A percentile compares a stretch with the other conserved stretches of the same genome.
These are phyloP conservation scores for Fistularia tabacaria DNA, from an alignment of 2,797 vertebrate genomes.

Conservation along the genomic window DNA sequence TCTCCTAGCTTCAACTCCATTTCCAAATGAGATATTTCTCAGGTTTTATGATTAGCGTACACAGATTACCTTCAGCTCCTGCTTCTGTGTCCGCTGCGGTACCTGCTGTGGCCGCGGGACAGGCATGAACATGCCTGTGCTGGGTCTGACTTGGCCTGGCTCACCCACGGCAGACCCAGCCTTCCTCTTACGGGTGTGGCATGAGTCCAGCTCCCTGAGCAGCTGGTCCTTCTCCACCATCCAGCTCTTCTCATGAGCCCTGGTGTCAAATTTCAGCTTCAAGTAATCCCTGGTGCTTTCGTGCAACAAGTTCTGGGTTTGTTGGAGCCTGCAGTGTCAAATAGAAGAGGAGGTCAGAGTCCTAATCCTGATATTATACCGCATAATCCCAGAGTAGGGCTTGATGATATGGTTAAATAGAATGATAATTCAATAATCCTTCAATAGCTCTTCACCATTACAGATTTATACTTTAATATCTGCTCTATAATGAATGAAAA, in stretches of 20 bases:
- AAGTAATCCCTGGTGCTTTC: conserved; percentile 92
- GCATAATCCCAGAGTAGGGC: no score
- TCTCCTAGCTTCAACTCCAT: no score
- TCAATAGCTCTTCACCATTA: no score
- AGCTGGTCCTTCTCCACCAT: conserved; percentile 91
- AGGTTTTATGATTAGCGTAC: not conserved
- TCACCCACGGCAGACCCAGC: conserved; percentile 12
- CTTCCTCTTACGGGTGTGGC: conserved; percentile 65
- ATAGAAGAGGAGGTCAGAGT: not conserved
- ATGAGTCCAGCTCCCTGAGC: conserved; percentile 78
- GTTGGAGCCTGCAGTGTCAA: conserved; percentile 75
- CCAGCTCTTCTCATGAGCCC: conserved; percentile 87
- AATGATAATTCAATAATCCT: no score
- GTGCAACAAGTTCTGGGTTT: conserved; percentile 85
- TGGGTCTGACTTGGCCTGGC: not conserved
- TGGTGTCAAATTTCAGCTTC: conserved; percentile 84
- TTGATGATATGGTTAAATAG: no score
- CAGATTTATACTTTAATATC: no score
- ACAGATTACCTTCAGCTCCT: conserved; percentile 80
- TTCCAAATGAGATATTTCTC: no score
- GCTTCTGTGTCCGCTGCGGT: conserved; percentile 61
- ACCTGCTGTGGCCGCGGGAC: conserved; percentile 49
- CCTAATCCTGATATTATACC: not conserved
- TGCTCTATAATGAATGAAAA: no score
- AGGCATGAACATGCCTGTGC: conserved; percentile 4